Evolutionary conservation across 2,888 invertebrate genomes (phyloP), one percentile per base, ranked within the genome.

Genomic region (Cylloceria caligata): DNA sequence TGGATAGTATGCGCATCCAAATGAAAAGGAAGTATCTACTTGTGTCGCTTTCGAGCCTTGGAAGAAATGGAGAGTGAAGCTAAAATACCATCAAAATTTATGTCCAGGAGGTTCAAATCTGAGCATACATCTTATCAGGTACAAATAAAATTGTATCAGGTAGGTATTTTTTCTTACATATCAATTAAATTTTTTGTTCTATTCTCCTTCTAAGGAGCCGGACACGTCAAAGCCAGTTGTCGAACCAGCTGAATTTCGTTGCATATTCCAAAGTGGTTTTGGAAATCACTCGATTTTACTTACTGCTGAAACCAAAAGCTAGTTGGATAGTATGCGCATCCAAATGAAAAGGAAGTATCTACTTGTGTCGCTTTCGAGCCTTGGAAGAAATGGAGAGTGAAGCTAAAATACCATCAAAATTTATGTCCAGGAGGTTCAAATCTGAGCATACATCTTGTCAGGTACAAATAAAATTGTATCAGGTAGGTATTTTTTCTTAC

Each of bases 101-200:
- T n/a, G n/a, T n/a, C n/a, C n/a, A n/a, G 96, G 95, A 97, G 97
- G 0, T 95, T 94, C 90, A 96, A 96, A 89, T 97, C 97, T 94
- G 96, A 97, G 89, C 96, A 96, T 96, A 94, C 90, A 92, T 96
- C 84, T 93, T 95, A 62, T 93, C 95, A 87, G 94, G 95, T 95
- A 89, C 13, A 24, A n/a, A n/a, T n/a, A 49, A n/a, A 68, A 9
- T 3, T 16, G 11, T 68, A 19, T 49, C 30, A 4, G 3, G n/a
- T n/a, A n/a, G n/a, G n/a, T n/a, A n/a, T n/a, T n/a, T n/a, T n/a
- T n/a, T n/a, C n/a, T n/a, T n/a, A n/a, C n/a, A n/a, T n/a, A n/a
- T n/a, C n/a, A n/a, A n/a, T n/a, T n/a, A n/a, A n/a, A n/a, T n/a
- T n/a, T n/a, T n/a, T n/a, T n/a, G n/a, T 3, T 79, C 95, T 95